A percentile compares a stretch with the other conserved stretches of the same genome.
These are phyloP conservation scores for Sarcophaga bullata DNA, from an alignment of 1,140 invertebrate genomes.

Conservation along the genomic window DNA sequence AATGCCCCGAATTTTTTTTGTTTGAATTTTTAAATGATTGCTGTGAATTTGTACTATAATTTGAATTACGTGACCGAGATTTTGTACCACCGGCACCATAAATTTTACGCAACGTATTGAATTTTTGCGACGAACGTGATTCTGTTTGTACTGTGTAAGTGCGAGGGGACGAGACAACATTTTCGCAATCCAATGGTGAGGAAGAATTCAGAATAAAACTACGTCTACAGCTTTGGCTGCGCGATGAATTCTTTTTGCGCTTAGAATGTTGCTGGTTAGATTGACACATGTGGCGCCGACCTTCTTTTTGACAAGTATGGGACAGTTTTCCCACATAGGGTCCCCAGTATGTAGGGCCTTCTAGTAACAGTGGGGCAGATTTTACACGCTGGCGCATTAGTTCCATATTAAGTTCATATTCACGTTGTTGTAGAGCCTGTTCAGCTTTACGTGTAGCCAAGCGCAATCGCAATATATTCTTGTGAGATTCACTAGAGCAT, in stretches of 20 bases:
- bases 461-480: slow-evolving; percentile 57
- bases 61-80: slow-evolving; percentile 53
- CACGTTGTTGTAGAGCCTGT: slow-evolving; percentile 58
- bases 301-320: slow-evolving; percentile 57
- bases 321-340: slow-evolving; percentile 60
- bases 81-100: slow-evolving; percentile 53
- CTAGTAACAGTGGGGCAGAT: slow-evolving; percentile 60
- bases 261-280: slow-evolving; percentile 50
- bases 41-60: slow-evolving; percentile 44
- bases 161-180: background rate
- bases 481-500: slow-evolving; percentile 56
- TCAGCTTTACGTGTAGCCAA: slow-evolving; percentile 64
- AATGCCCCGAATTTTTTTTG: background rate
- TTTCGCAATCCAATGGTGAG: background rate
- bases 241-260: slow-evolving; percentile 37
- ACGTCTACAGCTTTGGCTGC: slow-evolving; percentile 44
- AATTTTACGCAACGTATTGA: slow-evolving; percentile 54
- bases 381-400: slow-evolving; percentile 63
- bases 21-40: background rate
- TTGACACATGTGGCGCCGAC: slow-evolving; percentile 53
- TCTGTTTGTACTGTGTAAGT: background rate
- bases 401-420: slow-evolving; percentile 63
- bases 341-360: slow-evolving; percentile 61
- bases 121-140: slow-evolving; percentile 35
- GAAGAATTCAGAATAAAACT: slow-evolving; percentile 12